Evolutionary conservation across 2,888 invertebrate species (phyloP), one percentile per base, ranked within the genome.

Genomic region (Cistogaster globosa): DNA sequence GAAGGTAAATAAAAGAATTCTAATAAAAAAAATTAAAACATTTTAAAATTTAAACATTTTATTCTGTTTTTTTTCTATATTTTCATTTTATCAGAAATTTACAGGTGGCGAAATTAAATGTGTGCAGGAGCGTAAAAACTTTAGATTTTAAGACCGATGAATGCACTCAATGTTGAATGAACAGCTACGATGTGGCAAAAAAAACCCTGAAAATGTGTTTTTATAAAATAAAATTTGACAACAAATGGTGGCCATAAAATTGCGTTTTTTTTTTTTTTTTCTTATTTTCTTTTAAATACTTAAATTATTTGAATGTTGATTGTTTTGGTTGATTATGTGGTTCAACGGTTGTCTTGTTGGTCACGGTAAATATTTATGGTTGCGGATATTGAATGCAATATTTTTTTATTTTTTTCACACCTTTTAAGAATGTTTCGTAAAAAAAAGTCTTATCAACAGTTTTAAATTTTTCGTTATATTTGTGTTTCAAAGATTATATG

Each of bases 201-300:
- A 62, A 51, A 71, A 68, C 68, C 80, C 72, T 72, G 71, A 84
- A 81, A 77, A 62, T 68, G 51, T 68, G n/a, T 74, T 68, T 53
- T 45, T 74, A 26, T 60, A 65, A n/a, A n/a, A n/a, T n/a, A n/a
- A 84, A 80, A 68, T 85, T 69, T 85, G 72, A 78, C 81, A 78
- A 74, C 65, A 69, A 80, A 65, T 78, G 68, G 63, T 67, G 60
- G 74, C 55, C 53, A 72, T 71, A 69, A 71, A 82, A 75, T 32
- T 65, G 38, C 4, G 18, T 48, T 48, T 74, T 81, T 63, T 18
- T n/a, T n/a, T n/a, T n/a, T n/a, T n/a, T n/a, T n/a, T n/a, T n/a
- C n/a, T n/a, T 16, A 8, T 32, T 32, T 32, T 8, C 32, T 32
- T 32, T 32, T 7, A 32, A 32, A 32, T 32, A 22, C 55, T 63